phyloP scores from a whole-genome alignment of 1,140 invertebrate species.

The Zaprionus nigranus region DNA sequence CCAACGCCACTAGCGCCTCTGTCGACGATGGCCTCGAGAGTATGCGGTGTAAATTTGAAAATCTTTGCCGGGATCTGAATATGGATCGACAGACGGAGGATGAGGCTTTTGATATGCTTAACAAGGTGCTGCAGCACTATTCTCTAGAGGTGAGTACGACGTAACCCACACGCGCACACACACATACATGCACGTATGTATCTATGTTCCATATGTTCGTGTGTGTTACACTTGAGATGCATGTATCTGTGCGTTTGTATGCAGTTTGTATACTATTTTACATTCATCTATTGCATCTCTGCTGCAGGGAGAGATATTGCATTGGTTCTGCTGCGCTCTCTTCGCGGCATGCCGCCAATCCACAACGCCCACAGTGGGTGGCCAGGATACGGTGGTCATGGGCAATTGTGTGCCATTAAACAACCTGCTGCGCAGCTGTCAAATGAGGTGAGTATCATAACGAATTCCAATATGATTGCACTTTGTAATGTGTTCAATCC shows the following conservation, averaged over 20 bases:
- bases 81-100: constrained; percentile 78
- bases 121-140: constrained; percentile 62
- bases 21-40: constrained; percentile 55
- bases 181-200: constrained; percentile 1
- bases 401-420: constrained; percentile 97
- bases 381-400: constrained; percentile 89
- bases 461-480: too few relatives aligned
- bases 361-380: constrained; percentile 92
- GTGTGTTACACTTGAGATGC: neutral
- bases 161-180: constrained; percentile 11
- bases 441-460: constrained; percentile 89
- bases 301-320: constrained; percentile 93
- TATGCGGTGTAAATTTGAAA: constrained; percentile 60
- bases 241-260: constrained; percentile 2
- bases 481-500: neutral
- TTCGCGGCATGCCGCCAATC: constrained; percentile 95
- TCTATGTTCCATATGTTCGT: neutral
- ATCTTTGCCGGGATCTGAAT: constrained; percentile 78
- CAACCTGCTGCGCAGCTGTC: constrained; percentile 93
- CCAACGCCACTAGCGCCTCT: constrained; percentile 34
- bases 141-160: constrained; percentile 68
- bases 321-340: constrained; percentile 97
- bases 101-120: constrained; percentile 63
- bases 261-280: constrained; percentile 2
- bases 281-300: constrained; percentile 36